phyloP scores from a whole-genome alignment of 2,797 vertebrate species.

The Erethizon dorsatum region DNA sequence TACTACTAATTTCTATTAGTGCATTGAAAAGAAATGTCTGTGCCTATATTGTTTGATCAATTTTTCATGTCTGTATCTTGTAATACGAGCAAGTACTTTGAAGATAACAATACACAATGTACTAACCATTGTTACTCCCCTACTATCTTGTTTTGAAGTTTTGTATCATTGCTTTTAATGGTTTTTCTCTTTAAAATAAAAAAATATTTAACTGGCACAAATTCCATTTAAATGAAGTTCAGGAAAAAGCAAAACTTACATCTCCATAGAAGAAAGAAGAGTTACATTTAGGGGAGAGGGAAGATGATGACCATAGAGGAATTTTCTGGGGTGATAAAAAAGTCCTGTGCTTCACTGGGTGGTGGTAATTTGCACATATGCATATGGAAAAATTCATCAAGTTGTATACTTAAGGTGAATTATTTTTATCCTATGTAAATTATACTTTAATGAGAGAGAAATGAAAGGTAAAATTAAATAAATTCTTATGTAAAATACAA shows the following conservation, averaged over 20 bases:
- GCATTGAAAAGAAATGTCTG: too few relatives aligned
- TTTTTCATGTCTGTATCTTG: too few relatives aligned
- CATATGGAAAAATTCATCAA: background rate
- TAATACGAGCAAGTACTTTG: too few relatives aligned
- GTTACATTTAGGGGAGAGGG: background rate
- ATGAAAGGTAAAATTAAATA: slow-evolving; percentile 24
- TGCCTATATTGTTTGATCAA: too few relatives aligned
- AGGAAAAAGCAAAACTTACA: slow-evolving; percentile 16
- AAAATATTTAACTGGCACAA: too few relatives aligned
- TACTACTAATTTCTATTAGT: too few relatives aligned
- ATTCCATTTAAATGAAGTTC: slow-evolving; percentile 17
- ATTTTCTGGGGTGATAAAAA: background rate
- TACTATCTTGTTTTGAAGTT: too few relatives aligned
- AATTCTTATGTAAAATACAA: background rate
- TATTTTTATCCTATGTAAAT: background rate
- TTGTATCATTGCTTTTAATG: too few relatives aligned
- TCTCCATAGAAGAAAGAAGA: background rate
- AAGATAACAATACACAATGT: too few relatives aligned
- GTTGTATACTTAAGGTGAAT: background rate
- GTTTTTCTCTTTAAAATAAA: too few relatives aligned
- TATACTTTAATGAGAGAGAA: slow-evolving; percentile 14
- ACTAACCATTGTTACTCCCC: too few relatives aligned
- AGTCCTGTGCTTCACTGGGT: background rate
- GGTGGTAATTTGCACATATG: background rate
- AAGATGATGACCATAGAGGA: background rate